phyloP scores from a whole-genome alignment of 2,888 invertebrate species.

The Suillia variegata region DNA sequence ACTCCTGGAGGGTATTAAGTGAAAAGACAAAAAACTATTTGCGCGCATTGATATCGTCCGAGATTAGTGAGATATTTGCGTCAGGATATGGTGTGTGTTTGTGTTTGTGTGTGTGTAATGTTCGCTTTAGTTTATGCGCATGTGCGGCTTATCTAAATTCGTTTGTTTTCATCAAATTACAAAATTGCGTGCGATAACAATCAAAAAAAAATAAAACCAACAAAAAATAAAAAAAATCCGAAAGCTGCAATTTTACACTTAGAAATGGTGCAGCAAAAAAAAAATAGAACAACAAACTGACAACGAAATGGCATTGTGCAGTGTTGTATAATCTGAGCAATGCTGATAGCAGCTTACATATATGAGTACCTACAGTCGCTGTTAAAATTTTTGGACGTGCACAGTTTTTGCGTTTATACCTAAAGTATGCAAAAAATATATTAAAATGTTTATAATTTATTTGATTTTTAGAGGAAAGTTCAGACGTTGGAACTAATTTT shows the following conservation, averaged over 20 bases:
- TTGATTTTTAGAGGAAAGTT: no score
- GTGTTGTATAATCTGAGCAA: no score
- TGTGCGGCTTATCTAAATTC: slow-evolving; percentile 48
- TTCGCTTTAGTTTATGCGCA: slow-evolving; percentile 35
- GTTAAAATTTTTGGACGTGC: no score
- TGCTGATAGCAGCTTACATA: no score
- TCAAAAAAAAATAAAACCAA: slow-evolving; percentile 34
- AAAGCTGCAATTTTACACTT: slow-evolving; percentile 34
- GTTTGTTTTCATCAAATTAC: slow-evolving; percentile 59
- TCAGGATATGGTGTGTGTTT: not conserved
- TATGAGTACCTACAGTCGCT: no score
- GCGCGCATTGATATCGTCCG: slow-evolving; percentile 17
- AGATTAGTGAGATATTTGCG: slow-evolving; percentile 24
- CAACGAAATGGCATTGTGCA: no score
- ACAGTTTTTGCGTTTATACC: no score
- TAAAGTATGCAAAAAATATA: no score
- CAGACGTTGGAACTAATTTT: no score
- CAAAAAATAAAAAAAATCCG: not conserved
- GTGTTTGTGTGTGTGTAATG: slow-evolving; percentile 7
- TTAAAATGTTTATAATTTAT: no score
- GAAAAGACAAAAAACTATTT: no score
- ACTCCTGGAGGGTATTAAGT: slow-evolving; percentile 28
- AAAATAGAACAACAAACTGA: no score
- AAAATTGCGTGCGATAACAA: slow-evolving; percentile 59
- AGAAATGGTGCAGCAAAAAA: slow-evolving; percentile 14